These are phyloP conservation scores for Pagrus major DNA, from an alignment of 2,113 vertebrate genomes.

Conservation along the genomic window DNA sequence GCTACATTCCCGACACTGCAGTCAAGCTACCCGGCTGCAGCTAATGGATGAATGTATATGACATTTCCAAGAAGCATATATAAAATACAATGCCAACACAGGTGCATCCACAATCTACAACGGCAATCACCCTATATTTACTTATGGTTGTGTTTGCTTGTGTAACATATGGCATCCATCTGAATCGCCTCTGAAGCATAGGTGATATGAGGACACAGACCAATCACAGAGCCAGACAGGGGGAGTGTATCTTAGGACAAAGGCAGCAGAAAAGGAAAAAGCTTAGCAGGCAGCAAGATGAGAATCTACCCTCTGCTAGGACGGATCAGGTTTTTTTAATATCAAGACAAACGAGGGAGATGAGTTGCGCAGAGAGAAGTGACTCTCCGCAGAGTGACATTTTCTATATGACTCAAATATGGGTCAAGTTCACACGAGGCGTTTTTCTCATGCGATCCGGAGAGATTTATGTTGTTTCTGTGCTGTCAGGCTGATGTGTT, in stretches of 20 bases:
- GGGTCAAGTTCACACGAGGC: slow-evolving; percentile 32
- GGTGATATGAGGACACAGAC: not conserved
- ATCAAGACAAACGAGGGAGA: not conserved
- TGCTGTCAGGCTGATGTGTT: slow-evolving; percentile 21
- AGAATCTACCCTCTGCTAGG: not conserved
- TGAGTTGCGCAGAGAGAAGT: not conserved
- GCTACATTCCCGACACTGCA: slow-evolving; percentile 1
- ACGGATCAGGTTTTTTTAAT: not conserved
- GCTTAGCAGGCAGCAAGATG: not conserved
- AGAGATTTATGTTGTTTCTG: slow-evolving; percentile 45
- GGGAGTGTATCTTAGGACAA: not conserved
- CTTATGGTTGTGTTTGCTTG: not conserved
- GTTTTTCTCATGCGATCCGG: slow-evolving; percentile 15
- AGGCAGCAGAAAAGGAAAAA: not conserved
- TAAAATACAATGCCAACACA: not conserved
- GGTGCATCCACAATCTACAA: not conserved
- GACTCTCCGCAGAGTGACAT: no score
- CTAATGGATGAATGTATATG: not conserved
- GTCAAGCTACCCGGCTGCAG: slow-evolving; percentile 18
- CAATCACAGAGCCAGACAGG: not conserved
- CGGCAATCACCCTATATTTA: not conserved
- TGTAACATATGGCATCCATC: slow-evolving; percentile 5
- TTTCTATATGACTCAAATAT: slow-evolving; percentile 18
- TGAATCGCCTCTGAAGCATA: not conserved
- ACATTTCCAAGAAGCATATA: not conserved